Conservation (phyloP, 1,140 invertebrate species). For the Trichonephila inaurata region DNA sequence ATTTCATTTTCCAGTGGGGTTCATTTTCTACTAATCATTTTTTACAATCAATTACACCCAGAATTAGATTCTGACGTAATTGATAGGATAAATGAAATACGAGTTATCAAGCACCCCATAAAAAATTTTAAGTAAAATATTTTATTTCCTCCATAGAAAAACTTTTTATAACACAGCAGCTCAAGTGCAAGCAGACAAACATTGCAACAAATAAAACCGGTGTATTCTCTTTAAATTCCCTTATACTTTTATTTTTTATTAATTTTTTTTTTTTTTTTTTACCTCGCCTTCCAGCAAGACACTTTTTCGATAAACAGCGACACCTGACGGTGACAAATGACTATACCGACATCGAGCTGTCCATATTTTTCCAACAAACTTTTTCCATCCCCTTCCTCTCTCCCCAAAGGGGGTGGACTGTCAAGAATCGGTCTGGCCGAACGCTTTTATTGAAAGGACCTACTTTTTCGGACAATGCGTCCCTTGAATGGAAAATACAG, state of each 20-base stretch:
- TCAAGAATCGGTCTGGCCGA: not conserved
- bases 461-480: slow-evolving; percentile 4
- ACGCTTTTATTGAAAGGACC: slow-evolving; percentile 5
- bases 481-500: not conserved
- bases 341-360: slow-evolving; percentile 5
- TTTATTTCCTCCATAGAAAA: too few relatives aligned
- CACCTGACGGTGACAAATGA: slow-evolving; percentile 20
- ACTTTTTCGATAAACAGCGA: slow-evolving; percentile 18
- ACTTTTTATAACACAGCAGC: too few relatives aligned
- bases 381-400: not conserved
- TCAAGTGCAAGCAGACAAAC: not conserved
- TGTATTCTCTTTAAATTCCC: not conserved
- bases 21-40: too few relatives aligned
- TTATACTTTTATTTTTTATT: too few relatives aligned
- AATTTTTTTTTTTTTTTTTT: too few relatives aligned
- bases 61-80: too few relatives aligned
- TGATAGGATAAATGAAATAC: too few relatives aligned
- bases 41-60: too few relatives aligned
- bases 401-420: not conserved
- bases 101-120: too few relatives aligned
- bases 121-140: too few relatives aligned
- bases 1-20: too few relatives aligned
- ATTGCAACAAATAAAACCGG: not conserved
- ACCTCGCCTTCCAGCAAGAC: not conserved
- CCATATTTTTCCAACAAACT: slow-evolving; percentile 37